A percentile compares a stretch with the other conserved stretches of the same genome.
These are phyloP conservation scores for Amphipyra tragopoginis DNA, from an alignment of 2,888 invertebrate genomes.

Conservation along the genomic window DNA sequence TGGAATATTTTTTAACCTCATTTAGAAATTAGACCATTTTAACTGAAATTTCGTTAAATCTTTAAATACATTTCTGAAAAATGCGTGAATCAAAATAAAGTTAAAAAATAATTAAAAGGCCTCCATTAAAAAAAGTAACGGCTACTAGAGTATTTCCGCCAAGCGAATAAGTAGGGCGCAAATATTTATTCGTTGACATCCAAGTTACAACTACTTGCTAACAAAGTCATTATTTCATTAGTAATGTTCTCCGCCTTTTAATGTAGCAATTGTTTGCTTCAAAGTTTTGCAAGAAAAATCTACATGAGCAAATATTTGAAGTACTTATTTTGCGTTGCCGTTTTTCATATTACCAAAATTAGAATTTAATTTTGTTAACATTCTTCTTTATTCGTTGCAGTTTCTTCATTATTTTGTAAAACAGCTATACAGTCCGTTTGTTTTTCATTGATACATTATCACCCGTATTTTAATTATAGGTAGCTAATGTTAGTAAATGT, in stretches of 20 bases:
- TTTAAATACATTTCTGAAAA: too few species aligned
- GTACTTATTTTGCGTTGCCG: not conserved
- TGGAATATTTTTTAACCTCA: too few species aligned
- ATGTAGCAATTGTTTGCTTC: constrained; percentile 32
- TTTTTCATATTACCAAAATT: not conserved
- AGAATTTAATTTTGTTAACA: too few species aligned
- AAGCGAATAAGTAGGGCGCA: not conserved
- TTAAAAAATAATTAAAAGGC: too few species aligned
- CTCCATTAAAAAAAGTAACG: not conserved
- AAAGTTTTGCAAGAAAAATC: constrained; percentile 7
- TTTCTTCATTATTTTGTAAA: constrained; percentile 1
- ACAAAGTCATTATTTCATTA: constrained; percentile 24
- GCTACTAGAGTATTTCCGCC: not conserved
- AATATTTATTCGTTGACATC: constrained; percentile 18
- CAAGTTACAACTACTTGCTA: constrained; percentile 11
- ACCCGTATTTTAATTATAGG: not conserved
- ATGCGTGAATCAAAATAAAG: too few species aligned
- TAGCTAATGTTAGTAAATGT: not conserved
- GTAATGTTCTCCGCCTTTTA: constrained; percentile 27
- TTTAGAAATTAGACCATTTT: too few species aligned
- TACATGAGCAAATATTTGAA: not conserved
- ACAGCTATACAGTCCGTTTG: not conserved
- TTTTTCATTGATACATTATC: not conserved
- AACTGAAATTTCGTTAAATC: too few species aligned
- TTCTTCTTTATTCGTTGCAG: not conserved